Evolutionary conservation across 2,888 invertebrate genomes (phyloP).

Genomic region (Leucania comma): DNA sequence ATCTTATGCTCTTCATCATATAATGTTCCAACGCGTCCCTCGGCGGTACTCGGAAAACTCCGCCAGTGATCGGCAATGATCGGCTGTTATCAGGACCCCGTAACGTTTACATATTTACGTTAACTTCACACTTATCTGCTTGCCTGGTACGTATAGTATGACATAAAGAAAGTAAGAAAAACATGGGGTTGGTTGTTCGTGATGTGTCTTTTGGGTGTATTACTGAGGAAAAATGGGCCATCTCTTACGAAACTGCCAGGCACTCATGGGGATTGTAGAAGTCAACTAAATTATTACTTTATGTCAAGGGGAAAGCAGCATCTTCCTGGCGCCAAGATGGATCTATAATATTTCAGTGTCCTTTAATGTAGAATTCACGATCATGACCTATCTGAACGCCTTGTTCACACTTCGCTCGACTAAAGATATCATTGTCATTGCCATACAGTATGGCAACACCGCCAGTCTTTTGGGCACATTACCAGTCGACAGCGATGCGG

Average conservation of each 20-base stretch:
- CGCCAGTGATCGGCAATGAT: slow-evolving; percentile 28
- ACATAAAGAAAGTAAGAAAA: slow-evolving; percentile 6
- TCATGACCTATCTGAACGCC: too few species aligned
- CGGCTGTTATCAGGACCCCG: slow-evolving; percentile 44
- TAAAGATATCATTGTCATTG: too few species aligned
- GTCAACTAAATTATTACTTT: neutral
- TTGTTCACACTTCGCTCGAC: too few species aligned
- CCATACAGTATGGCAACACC: too few species aligned
- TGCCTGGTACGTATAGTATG: slow-evolving; percentile 2
- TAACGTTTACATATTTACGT: slow-evolving; percentile 39
- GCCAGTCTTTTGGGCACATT: too few species aligned
- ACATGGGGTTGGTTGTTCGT: slow-evolving; percentile 4
- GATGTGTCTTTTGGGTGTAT: slow-evolving; percentile 17
- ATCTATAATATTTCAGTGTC: neutral
- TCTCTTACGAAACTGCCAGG: neutral
- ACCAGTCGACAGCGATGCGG: too few species aligned
- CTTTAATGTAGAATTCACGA: too few species aligned
- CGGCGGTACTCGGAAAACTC: slow-evolving; percentile 36
- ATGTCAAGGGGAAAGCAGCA: neutral
- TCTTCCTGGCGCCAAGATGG: neutral
- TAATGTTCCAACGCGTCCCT: slow-evolving; percentile 38
- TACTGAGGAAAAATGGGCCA: slow-evolving; percentile 6
- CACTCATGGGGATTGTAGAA: neutral
- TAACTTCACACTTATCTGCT: slow-evolving; percentile 43
- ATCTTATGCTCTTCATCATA: slow-evolving; percentile 51